Base-by-base conservation (phyloP, 1,140 invertebrate genomes). In the Drosophila sechellia region DNA sequence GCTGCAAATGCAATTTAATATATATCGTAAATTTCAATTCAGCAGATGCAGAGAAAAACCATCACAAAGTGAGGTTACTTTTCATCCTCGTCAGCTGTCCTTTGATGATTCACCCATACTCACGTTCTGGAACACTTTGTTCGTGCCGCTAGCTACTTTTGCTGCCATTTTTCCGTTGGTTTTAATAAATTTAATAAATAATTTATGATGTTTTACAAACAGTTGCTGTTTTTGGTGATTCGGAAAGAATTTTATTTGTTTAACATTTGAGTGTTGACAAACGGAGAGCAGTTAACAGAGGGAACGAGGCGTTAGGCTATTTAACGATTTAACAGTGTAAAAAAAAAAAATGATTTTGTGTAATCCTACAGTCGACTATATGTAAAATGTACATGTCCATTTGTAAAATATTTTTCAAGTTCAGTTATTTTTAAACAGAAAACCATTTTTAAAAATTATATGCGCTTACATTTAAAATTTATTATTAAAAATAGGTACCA, bases 61-160 rank as follows among this genome's bases (percentile, higher is more conserved):
- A 8, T 4, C 17, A 25, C 43, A 73, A 78, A 91, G 79, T 91
- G 81, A 91, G 90, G 90, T 91, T 91, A 91, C 77, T 71, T 63
- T 57, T 63, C 48, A 57, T 6, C 1, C 8, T 25, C 17, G 37
- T 13, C 46, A 22, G 22, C 46, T 70, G 39, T 13, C 63, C 5
- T 6, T 20, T 8, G 25, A 42, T 73, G 48, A 42, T 61, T 64
- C 42, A 35, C 2, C 1, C 34, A 2, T 12, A 81, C 77, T 89
- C 76, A 91, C 90, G 48, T 75, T 84, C 45, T 91, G 90, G 46
- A 91, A 91, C 27, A 91, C 90, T 52, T 91, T 91, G 64, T 87
- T 91, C n/a, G 80, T 73, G 11, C 6, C 60, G 49, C 68, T 77
- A 31, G 90, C 78, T 40, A 91, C 90, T 75, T 91, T 91, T n/a